Percentiles rank a stretch among this genome's conserved stretches.
These are phyloP conservation scores for Psix sp. DNA, from an alignment of 1,140 invertebrate species.

Conservation along the genomic window DNA sequence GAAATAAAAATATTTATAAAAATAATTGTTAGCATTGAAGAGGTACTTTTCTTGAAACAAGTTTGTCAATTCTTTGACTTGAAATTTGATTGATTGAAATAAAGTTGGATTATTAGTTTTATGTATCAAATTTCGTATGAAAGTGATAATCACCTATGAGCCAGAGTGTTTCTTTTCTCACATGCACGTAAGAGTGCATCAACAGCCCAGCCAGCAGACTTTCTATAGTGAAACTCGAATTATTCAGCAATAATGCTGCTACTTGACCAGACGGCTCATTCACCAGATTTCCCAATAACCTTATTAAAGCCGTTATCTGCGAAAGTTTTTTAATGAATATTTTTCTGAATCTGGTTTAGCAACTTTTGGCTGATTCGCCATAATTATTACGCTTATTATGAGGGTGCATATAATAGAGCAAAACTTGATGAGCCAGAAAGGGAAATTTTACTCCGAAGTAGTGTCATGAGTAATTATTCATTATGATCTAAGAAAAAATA, in stretches of 20 bases:
- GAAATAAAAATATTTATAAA: too few relatives aligned
- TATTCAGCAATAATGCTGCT: slow-evolving; percentile 61
- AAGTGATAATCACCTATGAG: slow-evolving; percentile 65
- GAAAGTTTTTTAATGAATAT: slow-evolving; percentile 17
- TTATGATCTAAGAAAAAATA: too few relatives aligned
- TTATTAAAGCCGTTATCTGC: slow-evolving; percentile 66
- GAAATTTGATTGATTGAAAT: neutral
- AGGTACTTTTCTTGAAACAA: too few relatives aligned
- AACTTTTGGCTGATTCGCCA: too few relatives aligned
- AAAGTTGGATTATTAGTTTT: neutral
- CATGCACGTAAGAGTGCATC: slow-evolving; percentile 60
- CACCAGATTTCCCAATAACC: slow-evolving; percentile 66
- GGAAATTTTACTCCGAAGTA: too few relatives aligned
- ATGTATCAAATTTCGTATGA: neutral
- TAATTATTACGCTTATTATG: too few relatives aligned
- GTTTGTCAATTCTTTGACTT: too few relatives aligned
- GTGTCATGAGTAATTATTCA: too few relatives aligned
- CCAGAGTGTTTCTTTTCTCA: slow-evolving; percentile 72
- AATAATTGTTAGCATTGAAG: too few relatives aligned
- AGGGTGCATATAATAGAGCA: too few relatives aligned
- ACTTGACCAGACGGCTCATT: slow-evolving; percentile 58
- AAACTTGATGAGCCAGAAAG: too few relatives aligned
- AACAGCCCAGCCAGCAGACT: slow-evolving; percentile 63
- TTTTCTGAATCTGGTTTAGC: slow-evolving; percentile 8
- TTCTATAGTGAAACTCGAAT: slow-evolving; percentile 57